Evolutionary conservation across 2,113 vertebrate species (phyloP), one percentile per base, ranked within the genome.

Genomic region (Murina feae): DNA sequence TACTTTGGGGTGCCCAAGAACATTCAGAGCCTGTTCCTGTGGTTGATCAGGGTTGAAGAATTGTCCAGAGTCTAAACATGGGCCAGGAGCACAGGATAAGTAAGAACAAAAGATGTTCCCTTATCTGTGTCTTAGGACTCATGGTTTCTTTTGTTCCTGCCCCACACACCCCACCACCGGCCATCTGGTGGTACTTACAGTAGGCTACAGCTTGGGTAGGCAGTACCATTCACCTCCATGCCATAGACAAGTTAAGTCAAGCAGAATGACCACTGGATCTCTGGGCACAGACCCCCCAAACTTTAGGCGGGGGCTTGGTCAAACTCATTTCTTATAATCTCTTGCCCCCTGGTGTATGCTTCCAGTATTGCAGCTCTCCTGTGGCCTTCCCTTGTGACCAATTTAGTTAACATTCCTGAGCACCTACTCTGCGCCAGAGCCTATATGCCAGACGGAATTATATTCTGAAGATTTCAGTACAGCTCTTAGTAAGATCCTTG

Each of bases 311-410:
- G 82, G 82, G 32, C 13, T 3, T 68, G 28, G n/a, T 42, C 7
- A 3, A 68, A 71, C 72, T 79, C 32, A 83, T 95, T 89, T 86
- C 69, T 96, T 92, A 65, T 83, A 4, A 0, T 96, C 49, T 96
- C 63, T 97, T 94, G 95, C 91, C 96, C 95, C 86, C 91, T 95
- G 1, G 91, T 42, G 91, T 35, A 17, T 13, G 0, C 0, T 49
- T 8, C 0, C 1, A 12, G 55, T 53, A 97, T 60, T 96, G 74
- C 89, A 71, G 5, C 47, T 90, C 4, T 74, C 63, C 44, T 2
- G 74, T 76, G 82, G 16, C 47, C 47, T 82, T 82, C 60, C 21
- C 65, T 58, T 17, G 37, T 35, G 93, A 63, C 78, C 74, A 55
- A 53, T 83, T 83, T 5, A 13, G 21, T 39, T 55, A 80, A 81